Percentiles rank a stretch among this genome's conserved stretches.
Conservation (phyloP, 2,797 vertebrate species). For the Sebastes kiyomatsui region DNA sequence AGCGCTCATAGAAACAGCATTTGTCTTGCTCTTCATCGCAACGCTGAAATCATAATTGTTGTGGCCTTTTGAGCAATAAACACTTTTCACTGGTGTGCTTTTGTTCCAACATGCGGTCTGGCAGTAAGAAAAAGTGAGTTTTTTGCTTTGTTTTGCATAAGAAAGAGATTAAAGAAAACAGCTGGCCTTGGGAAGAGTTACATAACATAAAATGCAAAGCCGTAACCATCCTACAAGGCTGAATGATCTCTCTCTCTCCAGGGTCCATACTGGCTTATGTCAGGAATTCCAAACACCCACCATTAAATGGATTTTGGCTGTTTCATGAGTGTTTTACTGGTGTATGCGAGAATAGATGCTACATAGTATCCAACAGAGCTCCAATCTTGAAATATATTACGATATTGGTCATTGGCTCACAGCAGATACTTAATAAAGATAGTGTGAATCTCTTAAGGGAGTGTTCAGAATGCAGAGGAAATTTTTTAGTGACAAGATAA, state of each 20-base stretch:
- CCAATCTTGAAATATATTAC: background rate
- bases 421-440: background rate
- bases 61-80: constrained; percentile 56
- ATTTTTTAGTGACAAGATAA: background rate
- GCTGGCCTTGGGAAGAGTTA: constrained; percentile 30
- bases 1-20: constrained; percentile 44
- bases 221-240: constrained; percentile 15
- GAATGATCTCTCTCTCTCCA: constrained; percentile 8
- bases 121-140: constrained; percentile 1
- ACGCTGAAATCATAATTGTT: constrained; percentile 47
- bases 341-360: background rate
- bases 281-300: constrained; percentile 32
- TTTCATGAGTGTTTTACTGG: constrained; percentile 11
- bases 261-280: background rate
- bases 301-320: constrained; percentile 19
- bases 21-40: constrained; percentile 41
- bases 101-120: constrained; percentile 16
- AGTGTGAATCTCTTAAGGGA: background rate
- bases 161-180: constrained; percentile 31
- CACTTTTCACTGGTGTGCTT: constrained; percentile 12
- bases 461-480: background rate
- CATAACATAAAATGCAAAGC: constrained; percentile 24
- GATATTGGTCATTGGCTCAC: background rate
- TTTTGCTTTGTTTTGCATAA: constrained; percentile 24
- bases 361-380: background rate